Evolutionary conservation across 2,113 vertebrate species (phyloP), one percentile per base, ranked within the genome.

Genomic region (Hemichromis elongatus): DNA sequence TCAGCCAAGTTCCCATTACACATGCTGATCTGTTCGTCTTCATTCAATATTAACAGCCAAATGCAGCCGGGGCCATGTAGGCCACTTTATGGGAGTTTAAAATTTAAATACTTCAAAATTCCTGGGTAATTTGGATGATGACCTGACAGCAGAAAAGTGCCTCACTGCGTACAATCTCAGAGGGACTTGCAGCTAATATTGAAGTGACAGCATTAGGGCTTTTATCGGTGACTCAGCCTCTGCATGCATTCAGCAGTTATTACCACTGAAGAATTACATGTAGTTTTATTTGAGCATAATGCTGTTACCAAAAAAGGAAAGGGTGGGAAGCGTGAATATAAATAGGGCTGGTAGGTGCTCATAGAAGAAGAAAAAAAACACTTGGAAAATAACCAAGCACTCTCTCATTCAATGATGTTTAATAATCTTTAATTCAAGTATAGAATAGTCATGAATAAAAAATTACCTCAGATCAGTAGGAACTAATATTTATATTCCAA

Each of bases 31-130:
- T 90, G 91, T 92, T 95, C 92, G 5, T 90, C 91, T 89, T 95
- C 95, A 96, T 96, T 88, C 82, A 96, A 95, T 96, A 96, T 96
- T 96, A 91, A 95, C 78, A 70, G 81, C 61, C 80, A 79, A 87
- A 92, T 82, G 91, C 92, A 89, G 91, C 88, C 4, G 9, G 84
- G 91, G 94, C 93, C 92, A 93, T 96, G 95, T 95, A 79, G 91
- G 92, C 91, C 91, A 95, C 92, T 96, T 96, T 95, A 96, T 94
- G 84, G 90, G 90, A 92, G 92, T 96, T 96, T 91, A 96, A 96
- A 95, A 90, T 96, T 94, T 95, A 95, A 96, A 95, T 90, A 95
- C 93, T 93, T 92, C 81, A 91, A 94, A 95, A 95, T 92, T 92
- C 90, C 89, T 89, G 78, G 89, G 82, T 93, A 92, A 94, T 96